phyloP scores from a whole-genome alignment of 2,797 vertebrate species.

The Acomys russatus region DNA sequence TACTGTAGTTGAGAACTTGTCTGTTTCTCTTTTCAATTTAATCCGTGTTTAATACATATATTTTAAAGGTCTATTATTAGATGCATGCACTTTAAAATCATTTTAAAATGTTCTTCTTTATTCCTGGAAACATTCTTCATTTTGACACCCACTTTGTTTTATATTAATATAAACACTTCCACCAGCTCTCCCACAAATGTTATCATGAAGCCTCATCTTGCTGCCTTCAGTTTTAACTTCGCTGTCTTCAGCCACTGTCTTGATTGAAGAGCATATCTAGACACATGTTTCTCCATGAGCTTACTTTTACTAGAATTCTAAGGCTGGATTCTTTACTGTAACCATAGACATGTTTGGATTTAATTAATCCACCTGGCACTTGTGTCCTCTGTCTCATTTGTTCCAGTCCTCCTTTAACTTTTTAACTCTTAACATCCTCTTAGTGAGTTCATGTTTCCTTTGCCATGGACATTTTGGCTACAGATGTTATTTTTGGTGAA shows the following conservation, averaged over 20 bases:
- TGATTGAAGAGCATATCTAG: neutral
- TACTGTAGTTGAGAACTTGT: neutral
- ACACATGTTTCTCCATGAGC: neutral
- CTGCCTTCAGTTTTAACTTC: neutral
- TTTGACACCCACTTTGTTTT: conserved; percentile 16
- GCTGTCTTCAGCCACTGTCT: neutral
- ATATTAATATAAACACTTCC: neutral
- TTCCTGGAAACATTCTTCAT: neutral
- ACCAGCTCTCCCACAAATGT: neutral
- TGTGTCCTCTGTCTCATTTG: neutral
- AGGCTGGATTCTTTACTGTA: neutral
- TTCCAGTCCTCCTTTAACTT: neutral
- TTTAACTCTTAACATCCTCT: neutral
- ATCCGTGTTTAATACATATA: neutral
- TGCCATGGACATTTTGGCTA: neutral
- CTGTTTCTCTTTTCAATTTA: conserved; percentile 30
- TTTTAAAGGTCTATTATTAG: neutral
- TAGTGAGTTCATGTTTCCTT: neutral
- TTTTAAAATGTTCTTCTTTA: conserved; percentile 26
- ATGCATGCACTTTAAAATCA: neutral
- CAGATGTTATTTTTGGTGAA: neutral
- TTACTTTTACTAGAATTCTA: neutral
- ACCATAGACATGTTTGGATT: neutral
- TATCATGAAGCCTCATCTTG: neutral
- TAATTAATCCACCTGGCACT: neutral